Percentiles rank a stretch among this genome's conserved stretches.
phyloP scores from a whole-genome alignment of 2,113 vertebrate species.

The Bubo scandiacus region DNA sequence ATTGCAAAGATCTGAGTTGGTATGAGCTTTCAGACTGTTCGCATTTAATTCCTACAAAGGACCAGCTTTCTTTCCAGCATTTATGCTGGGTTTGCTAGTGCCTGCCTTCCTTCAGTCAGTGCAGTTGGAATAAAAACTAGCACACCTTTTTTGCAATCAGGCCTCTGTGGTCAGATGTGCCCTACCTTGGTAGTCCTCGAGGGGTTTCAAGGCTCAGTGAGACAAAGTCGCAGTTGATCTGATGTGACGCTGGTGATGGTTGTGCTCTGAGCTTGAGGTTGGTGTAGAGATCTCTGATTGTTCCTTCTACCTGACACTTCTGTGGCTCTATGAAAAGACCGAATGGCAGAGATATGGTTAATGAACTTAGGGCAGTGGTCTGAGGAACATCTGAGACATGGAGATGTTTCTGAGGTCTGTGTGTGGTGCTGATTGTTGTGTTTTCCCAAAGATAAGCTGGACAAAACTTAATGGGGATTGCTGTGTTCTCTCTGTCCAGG shows the following conservation, averaged over 20 bases:
- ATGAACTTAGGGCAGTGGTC: not conserved
- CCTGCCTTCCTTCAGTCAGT: not conserved
- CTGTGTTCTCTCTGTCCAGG: slow-evolving; percentile 71
- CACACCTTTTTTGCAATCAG: not conserved
- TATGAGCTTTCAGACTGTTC: not conserved
- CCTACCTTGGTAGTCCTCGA: not conserved
- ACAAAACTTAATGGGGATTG: not conserved
- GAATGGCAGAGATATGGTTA: not conserved
- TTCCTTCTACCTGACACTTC: not conserved
- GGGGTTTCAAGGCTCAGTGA: not conserved
- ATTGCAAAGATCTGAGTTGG: not conserved
- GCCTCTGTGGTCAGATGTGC: not conserved
- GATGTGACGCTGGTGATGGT: not conserved
- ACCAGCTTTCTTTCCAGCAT: not conserved
- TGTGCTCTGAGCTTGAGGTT: not conserved
- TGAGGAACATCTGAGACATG: not conserved
- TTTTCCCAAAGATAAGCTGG: not conserved
- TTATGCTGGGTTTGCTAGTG: not conserved
- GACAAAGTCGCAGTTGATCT: not conserved
- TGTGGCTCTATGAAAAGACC: not conserved
- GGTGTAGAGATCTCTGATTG: not conserved
- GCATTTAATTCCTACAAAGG: not conserved
- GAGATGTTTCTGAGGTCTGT: not conserved
- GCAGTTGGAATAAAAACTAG: not conserved
- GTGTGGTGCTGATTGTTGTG: not conserved